Conservation (phyloP, 2,797 vertebrate species). For the Pangasius macronema region DNA sequence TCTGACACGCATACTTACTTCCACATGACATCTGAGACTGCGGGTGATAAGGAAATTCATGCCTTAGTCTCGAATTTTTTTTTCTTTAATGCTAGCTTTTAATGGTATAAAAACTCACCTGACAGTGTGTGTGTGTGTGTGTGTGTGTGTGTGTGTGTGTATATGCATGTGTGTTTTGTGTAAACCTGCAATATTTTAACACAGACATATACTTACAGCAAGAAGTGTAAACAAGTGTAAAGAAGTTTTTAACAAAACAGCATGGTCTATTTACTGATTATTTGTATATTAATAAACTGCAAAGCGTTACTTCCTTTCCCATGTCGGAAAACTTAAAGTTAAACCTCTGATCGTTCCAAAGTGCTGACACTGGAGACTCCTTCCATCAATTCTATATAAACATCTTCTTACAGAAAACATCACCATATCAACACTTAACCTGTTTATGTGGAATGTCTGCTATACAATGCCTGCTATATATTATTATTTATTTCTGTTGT, state of each 20-base stretch:
- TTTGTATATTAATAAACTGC: not conserved
- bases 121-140: not conserved
- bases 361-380: not conserved
- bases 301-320: not conserved
- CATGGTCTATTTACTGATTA: not conserved
- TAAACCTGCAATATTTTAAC: not conserved
- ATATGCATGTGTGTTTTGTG: not conserved
- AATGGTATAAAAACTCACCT: slow-evolving; percentile 11
- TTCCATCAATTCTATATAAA: not conserved
- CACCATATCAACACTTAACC: not conserved
- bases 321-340: not conserved
- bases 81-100: slow-evolving; percentile 6
- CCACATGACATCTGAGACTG: slow-evolving; percentile 31
- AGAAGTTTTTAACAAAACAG: not conserved
- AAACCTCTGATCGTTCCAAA: not conserved
- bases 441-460: not conserved
- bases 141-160: not conserved
- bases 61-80: not conserved
- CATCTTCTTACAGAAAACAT: not conserved
- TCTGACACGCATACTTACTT: slow-evolving; percentile 39
- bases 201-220: not conserved
- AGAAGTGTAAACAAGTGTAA: not conserved
- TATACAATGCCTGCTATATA: not conserved
- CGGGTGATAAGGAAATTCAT: slow-evolving; percentile 33
- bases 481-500: too few relatives aligned